Evolutionary conservation across 2,113 vertebrate species (phyloP).

Genomic region (Hydrolagus affinis): DNA sequence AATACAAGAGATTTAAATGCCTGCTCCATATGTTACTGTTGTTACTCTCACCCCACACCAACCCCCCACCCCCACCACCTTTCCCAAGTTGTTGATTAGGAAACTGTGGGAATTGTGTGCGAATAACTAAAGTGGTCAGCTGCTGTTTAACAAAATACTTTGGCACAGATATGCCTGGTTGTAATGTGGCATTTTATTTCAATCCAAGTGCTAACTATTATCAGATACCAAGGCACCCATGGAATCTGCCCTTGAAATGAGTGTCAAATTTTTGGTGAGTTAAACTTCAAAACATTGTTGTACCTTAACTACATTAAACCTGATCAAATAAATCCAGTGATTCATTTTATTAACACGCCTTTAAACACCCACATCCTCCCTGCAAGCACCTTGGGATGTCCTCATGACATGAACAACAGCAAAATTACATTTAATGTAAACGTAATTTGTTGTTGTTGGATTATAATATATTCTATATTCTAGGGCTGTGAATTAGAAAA

Average conservation of each 20-base stretch:
- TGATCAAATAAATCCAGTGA: not conserved
- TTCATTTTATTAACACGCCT: not conserved
- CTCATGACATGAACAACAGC: too few relatives aligned
- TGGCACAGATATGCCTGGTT: not conserved
- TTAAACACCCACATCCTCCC: not conserved
- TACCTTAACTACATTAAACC: not conserved
- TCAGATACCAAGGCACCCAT: not conserved
- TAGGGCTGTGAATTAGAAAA: too few relatives aligned
- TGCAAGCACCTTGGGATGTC: too few relatives aligned
- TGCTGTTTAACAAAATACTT: not conserved
- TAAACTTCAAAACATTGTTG: not conserved
- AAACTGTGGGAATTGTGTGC: not conserved
- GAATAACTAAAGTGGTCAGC: not conserved
- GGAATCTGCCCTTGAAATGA: not conserved
- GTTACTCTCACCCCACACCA: not conserved
- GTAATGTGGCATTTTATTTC: not conserved
- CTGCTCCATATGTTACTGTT: not conserved
- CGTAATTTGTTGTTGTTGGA: too few relatives aligned
- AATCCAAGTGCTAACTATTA: not conserved
- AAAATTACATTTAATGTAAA: too few relatives aligned
- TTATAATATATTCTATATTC: too few relatives aligned
- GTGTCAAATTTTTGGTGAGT: not conserved
- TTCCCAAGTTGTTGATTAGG: not conserved
- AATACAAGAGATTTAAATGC: not conserved
- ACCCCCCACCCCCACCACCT: not conserved